Percentiles rank a stretch among this genome's conserved stretches.
Evolutionary conservation across 1,140 invertebrate genomes (phyloP).

Genomic region (Dendrolimus kikuchii): DNA sequence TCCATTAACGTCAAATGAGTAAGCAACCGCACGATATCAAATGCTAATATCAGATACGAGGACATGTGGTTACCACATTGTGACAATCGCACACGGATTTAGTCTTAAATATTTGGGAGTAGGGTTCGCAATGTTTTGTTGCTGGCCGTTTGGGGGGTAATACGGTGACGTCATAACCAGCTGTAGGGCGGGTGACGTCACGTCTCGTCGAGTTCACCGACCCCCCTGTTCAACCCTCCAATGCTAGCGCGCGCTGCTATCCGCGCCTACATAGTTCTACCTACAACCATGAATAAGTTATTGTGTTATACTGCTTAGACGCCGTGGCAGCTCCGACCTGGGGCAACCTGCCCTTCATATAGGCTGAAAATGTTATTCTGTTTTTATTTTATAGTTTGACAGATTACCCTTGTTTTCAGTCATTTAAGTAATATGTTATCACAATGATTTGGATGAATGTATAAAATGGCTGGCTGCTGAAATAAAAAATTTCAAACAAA

Average conservation of each 20-base stretch:
- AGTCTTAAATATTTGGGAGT: conserved; percentile 36
- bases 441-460: no score
- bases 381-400: conserved; percentile 1
- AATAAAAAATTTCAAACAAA: no score
- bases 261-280: conserved; percentile 25
- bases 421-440: neutral
- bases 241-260: conserved; percentile 25
- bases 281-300: conserved; percentile 59
- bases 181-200: conserved; percentile 64
- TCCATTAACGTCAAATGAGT: conserved; percentile 36
- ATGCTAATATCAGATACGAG: conserved; percentile 37
- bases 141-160: conserved; percentile 23
- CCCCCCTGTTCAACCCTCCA: conserved; percentile 40
- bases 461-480: no score
- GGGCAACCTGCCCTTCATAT: conserved; percentile 41
- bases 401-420: neutral
- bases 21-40: conserved; percentile 47
- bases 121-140: conserved; percentile 47
- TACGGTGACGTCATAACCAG: conserved; percentile 60
- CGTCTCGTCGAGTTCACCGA: conserved; percentile 46
- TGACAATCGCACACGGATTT: conserved; percentile 32
- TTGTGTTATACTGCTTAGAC: conserved; percentile 37
- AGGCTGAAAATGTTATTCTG: neutral
- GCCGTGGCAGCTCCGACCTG: conserved; percentile 40
- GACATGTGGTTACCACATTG: conserved; percentile 52